Conservation (phyloP, 2,888 invertebrate genomes). For the Maniola hyperantus region DNA sequence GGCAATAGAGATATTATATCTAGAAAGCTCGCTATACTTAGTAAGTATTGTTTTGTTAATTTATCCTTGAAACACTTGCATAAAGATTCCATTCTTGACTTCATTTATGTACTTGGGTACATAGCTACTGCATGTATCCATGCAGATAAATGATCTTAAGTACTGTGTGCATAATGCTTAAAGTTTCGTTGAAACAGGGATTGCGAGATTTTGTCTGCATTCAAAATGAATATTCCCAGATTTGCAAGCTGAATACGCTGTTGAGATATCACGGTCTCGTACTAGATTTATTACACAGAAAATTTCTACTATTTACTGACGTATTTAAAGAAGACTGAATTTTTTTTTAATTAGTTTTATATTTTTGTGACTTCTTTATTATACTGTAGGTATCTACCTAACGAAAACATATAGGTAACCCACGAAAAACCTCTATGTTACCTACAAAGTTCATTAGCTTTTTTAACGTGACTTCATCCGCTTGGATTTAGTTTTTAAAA, state of each 20-base stretch:
- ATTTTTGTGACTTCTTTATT: too few species aligned
- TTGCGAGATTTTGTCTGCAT: conserved; percentile 67
- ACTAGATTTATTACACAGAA: conserved; percentile 49
- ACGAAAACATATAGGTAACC: too few species aligned
- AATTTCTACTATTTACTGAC: conserved; percentile 8
- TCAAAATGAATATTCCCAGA: conserved; percentile 72
- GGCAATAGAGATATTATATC: not conserved
- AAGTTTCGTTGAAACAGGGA: conserved; percentile 65
- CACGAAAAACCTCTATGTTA: too few species aligned
- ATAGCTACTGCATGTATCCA: conserved; percentile 2
- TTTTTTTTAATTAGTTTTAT: not conserved
- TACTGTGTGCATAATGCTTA: conserved; percentile 54
- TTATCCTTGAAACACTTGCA: not conserved
- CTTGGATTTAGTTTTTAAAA: too few species aligned
- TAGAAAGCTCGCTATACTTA: not conserved
- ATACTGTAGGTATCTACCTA: too few species aligned
- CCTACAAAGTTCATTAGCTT: too few species aligned
- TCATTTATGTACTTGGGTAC: too few species aligned
- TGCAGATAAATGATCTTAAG: conserved; percentile 40
- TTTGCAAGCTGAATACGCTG: conserved; percentile 60
- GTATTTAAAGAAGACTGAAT: not conserved
- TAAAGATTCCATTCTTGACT: conserved; percentile 20
- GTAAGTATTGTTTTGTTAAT: not conserved
- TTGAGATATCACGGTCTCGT: conserved; percentile 60
- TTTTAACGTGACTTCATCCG: too few species aligned